phyloP scores from a whole-genome alignment of 2,113 vertebrate species.

The Halichoeres trimaculatus region DNA sequence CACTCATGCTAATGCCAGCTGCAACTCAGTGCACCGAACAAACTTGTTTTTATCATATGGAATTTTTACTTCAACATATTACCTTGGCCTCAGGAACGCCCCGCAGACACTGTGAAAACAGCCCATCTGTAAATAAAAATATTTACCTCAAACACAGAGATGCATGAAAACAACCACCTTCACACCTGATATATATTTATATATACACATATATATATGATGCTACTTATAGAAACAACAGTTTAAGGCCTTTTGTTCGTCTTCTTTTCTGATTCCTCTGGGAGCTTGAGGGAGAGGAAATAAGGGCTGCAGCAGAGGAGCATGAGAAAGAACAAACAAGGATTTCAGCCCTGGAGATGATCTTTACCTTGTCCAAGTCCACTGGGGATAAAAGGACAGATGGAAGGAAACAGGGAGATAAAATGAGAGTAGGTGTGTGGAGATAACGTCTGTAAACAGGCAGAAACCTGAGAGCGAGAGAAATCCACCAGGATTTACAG shows the following conservation, averaged over 20 bases:
- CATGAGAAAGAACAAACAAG: not conserved
- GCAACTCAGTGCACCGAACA: not conserved
- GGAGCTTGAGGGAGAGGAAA: not conserved
- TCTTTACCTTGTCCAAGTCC: conserved; percentile 7
- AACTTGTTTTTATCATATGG: not conserved
- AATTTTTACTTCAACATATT: not conserved
- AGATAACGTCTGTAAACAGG: conserved; percentile 19
- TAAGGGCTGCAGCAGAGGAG: not conserved
- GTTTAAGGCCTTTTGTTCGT: not conserved
- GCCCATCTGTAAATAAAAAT: too few species aligned
- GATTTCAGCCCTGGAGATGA: not conserved
- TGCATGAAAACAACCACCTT: not conserved
- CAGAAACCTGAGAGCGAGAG: conserved; percentile 25
- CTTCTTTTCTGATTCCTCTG: not conserved
- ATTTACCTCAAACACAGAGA: not conserved
- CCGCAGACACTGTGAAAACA: too few species aligned
- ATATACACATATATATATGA: not conserved
- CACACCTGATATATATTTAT: too few species aligned
- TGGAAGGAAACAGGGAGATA: not conserved
- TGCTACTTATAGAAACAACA: not conserved
- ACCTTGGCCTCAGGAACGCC: not conserved
- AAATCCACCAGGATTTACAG: conserved; percentile 19
- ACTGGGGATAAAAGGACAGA: not conserved
- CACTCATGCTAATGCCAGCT: not conserved
- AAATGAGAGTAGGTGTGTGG: not conserved